A percentile compares a stretch with the other conserved stretches of the same genome.
Conservation (phyloP, 2,797 vertebrate genomes). For the Mormyrops boulengeri region DNA sequence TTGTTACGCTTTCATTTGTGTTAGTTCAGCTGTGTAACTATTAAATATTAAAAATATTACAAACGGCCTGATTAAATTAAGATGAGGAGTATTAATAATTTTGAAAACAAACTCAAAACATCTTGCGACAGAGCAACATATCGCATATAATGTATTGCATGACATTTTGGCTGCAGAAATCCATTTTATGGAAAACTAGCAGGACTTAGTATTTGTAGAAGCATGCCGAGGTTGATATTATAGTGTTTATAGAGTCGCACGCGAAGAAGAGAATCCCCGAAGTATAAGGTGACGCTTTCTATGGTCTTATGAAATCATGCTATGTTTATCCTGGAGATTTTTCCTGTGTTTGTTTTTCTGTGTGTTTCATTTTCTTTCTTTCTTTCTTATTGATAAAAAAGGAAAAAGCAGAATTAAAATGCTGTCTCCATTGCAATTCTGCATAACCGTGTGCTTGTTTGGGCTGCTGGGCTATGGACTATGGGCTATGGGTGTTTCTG, state of each 20-base stretch:
- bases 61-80: background rate
- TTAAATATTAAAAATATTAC: background rate
- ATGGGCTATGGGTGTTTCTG: background rate
- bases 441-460: background rate
- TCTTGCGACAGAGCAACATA: background rate
- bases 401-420: background rate
- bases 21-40: background rate
- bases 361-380: background rate
- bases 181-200: conserved; percentile 3
- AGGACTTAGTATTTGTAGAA: background rate
- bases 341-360: background rate
- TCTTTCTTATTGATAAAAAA: background rate
- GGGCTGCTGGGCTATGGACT: background rate
- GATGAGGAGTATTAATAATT: background rate
- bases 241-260: background rate
- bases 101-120: background rate
- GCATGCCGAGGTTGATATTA: conserved; percentile 13
- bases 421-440: background rate
- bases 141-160: background rate
- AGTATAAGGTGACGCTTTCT: background rate
- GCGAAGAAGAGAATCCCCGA: background rate
- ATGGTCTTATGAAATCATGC: background rate
- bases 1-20: background rate
- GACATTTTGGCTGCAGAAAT: conserved; percentile 2
- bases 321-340: background rate